Base-by-base conservation (phyloP, 2,888 invertebrate genomes). In the Ectobius pallidus region DNA sequence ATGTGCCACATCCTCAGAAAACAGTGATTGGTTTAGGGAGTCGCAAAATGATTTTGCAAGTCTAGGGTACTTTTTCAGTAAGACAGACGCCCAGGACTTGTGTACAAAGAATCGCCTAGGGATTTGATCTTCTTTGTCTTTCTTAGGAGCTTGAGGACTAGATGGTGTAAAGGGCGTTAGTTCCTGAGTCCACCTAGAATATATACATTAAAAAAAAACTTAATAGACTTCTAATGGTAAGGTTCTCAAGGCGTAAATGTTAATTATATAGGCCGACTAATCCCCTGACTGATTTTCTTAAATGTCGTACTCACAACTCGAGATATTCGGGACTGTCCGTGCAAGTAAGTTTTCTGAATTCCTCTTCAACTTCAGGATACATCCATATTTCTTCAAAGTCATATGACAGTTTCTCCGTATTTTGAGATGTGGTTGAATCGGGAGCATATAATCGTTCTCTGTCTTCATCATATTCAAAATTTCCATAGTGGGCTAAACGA, bases 381-480 rank as follows among this genome's bases (percentile, higher is more conserved):
- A 25, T 52, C 52, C 52, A 52, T 6, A 52, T 18, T 20, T 52
- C 52, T 52, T 52, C 52, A 22, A 11, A 52, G 0, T 1, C 1
- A 22, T 52, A 20, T 4, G 22, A 22, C 25, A 6, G 25, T 52
- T 1, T 3, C 11, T 52, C 25, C 14, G n/a, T 9, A 9, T 52
- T 4, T 11, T 20, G 1, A 11, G 34, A 7, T 20, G 63, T 30
- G 20, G 49, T 14, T 18, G 55, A 27, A 52, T 69, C 63, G 3
- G 20, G 3, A 9, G 81, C 82, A 75, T 86, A 85, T 55, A 81
- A 79, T 73, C 79, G 78, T 78, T 86, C 85, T 63, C 89, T 87
- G 80, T 89, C 89, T 75, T 86, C 86, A 72, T 87, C 85, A 82
- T 86, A 88, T 79, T 86, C 86, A 79, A 86, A 86, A 81, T 88